phyloP scores from a whole-genome alignment of 2,113 vertebrate genomes.

The Aphyosemion australe region DNA sequence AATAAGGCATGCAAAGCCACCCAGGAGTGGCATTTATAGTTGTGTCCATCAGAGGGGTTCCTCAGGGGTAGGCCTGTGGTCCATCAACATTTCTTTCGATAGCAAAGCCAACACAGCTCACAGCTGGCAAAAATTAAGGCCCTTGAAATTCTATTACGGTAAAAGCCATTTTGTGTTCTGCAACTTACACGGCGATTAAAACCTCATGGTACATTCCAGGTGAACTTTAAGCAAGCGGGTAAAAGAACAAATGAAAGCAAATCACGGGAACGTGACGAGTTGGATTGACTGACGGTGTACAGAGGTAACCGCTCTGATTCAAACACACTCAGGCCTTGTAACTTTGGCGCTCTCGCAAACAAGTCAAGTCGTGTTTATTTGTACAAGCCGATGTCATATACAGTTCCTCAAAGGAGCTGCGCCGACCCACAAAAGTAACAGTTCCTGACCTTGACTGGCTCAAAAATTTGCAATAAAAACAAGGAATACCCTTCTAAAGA shows the following conservation, averaged over 20 bases:
- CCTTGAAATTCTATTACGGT: slow-evolving; percentile 76
- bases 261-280: slow-evolving; percentile 53
- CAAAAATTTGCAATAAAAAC: slow-evolving; percentile 29
- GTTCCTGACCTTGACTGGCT: slow-evolving; percentile 43
- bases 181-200: slow-evolving; percentile 76
- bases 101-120: slow-evolving; percentile 67
- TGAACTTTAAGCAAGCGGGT: slow-evolving; percentile 69
- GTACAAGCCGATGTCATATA: slow-evolving; percentile 51
- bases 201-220: slow-evolving; percentile 75
- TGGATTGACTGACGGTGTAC: slow-evolving; percentile 30
- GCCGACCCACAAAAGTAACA: slow-evolving; percentile 37
- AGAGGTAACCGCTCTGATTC: slow-evolving; percentile 32
- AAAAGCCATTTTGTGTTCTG: slow-evolving; percentile 79
- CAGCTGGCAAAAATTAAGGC: slow-evolving; percentile 80
- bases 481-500: slow-evolving; percentile 61
- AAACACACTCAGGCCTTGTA: slow-evolving; percentile 40
- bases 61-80: slow-evolving; percentile 65
- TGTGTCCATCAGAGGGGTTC: slow-evolving; percentile 53
- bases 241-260: slow-evolving; percentile 66
- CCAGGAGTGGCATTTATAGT: slow-evolving; percentile 58
- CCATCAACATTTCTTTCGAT: slow-evolving; percentile 74
- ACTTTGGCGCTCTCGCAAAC: slow-evolving; percentile 47
- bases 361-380: slow-evolving; percentile 62
- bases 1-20: slow-evolving; percentile 59
- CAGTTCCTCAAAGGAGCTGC: slow-evolving; percentile 41